Percentiles rank a stretch among this genome's conserved stretches.
phyloP scores from a whole-genome alignment of 2,797 vertebrate species.

The Toxotes lorentzi region DNA sequence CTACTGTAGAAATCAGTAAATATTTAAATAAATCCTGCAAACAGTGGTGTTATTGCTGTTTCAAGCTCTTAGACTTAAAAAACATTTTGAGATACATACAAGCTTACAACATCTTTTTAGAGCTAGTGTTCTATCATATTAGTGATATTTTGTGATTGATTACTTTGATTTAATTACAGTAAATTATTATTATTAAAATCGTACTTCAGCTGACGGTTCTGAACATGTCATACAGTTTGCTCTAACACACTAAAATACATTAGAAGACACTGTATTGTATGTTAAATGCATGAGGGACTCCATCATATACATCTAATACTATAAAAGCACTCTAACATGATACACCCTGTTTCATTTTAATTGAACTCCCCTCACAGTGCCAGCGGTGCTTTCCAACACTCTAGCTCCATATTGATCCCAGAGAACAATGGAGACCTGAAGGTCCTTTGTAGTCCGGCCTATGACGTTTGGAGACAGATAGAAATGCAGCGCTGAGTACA shows the following conservation, averaged over 20 bases:
- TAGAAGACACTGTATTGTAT: background rate
- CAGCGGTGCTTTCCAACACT: slow-evolving; percentile 7
- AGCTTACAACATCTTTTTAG: too few relatives aligned
- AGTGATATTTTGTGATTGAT: background rate
- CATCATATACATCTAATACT: background rate
- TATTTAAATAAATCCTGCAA: background rate
- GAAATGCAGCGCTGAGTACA: slow-evolving; percentile 23
- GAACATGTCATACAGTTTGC: background rate
- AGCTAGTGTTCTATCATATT: too few relatives aligned
- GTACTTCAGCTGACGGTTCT: background rate
- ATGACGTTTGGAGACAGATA: slow-evolving; percentile 43
- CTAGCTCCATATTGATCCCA: slow-evolving; percentile 54
- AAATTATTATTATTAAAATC: too few relatives aligned
- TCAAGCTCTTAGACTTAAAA: background rate
- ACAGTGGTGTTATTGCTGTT: background rate
- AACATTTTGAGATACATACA: background rate
- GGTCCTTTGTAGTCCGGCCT: slow-evolving; percentile 53
- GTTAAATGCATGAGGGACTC: background rate
- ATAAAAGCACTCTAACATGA: background rate
- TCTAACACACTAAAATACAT: background rate
- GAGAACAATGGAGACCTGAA: slow-evolving; percentile 58
- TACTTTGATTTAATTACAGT: background rate
- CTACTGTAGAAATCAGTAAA: background rate
- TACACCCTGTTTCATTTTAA: slow-evolving; percentile 36
- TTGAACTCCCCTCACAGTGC: slow-evolving; percentile 31